Evolutionary conservation across 92 coral and sea anemone species (phyloP), one percentile per base, ranked within the genome.

Genomic region (Micromussa lordhowensis): DNA sequence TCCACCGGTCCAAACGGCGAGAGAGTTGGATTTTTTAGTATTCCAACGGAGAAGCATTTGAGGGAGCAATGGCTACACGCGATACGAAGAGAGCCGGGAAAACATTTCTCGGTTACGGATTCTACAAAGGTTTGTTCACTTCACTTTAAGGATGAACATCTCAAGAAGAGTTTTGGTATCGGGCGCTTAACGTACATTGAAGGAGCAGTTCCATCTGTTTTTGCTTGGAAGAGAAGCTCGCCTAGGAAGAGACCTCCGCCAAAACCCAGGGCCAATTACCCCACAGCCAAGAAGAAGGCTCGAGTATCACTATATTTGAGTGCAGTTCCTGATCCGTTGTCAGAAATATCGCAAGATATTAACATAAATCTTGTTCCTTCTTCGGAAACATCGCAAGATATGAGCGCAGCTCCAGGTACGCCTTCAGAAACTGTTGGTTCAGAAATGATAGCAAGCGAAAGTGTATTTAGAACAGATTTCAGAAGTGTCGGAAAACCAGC

Each of bases 31-130:
- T n/a, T n/a, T n/a, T n/a, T n/a, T n/a, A n/a, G n/a, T n/a, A n/a
- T n/a, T n/a, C n/a, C n/a, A n/a, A n/a, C n/a, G n/a, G n/a, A n/a
- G n/a, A n/a, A n/a, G n/a, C n/a, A n/a, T n/a, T n/a, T n/a, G n/a
- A n/a, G n/a, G n/a, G n/a, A n/a, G n/a, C n/a, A n/a, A n/a, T n/a
- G n/a, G 59, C 38, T 36, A 36, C 38, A 36, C 38, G 38, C 38
- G 38, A 36, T 36, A 36, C 4, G 38, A 36, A 0, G 82, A 85
- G 82, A 85, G 1, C 21, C 76, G 30, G 88, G 88, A 8, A 85
- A 85, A 76, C 82, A 66, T 34, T 85, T 85, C 82, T 16, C 82
- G 38, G 68, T 82, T 59, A 82, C 86, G 68, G 78, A 68, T 82
- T 73, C 86, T 82, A 82, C 78, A 30, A 85, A 85, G 29, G 88